A percentile compares a stretch with the other conserved stretches of the same genome.
These are phyloP conservation scores for Keiferia lycopersicella DNA, from an alignment of 2,888 invertebrate species.

Conservation along the genomic window DNA sequence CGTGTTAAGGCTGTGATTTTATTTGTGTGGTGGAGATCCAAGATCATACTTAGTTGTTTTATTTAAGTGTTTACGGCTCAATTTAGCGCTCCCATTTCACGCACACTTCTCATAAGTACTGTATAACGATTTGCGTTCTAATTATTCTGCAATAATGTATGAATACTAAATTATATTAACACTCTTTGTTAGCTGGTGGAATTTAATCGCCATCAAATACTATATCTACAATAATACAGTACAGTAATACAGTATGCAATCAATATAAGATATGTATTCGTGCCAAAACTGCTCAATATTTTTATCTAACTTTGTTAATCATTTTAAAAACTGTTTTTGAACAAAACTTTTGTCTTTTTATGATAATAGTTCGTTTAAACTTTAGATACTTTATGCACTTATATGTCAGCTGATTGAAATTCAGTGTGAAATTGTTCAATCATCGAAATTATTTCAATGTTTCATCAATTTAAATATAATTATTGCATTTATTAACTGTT, in stretches of 20 bases:
- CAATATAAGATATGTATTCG: slow-evolving; percentile 49
- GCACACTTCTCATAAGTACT: not conserved
- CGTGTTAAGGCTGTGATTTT: slow-evolving; percentile 76
- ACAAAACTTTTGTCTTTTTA: slow-evolving; percentile 42
- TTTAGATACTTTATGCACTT: slow-evolving; percentile 29
- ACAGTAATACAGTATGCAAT: not conserved
- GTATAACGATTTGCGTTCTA: not conserved
- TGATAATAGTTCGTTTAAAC: slow-evolving; percentile 41
- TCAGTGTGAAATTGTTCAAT: slow-evolving; percentile 33
- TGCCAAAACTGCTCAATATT: slow-evolving; percentile 76
- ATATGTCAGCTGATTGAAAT: slow-evolving; percentile 44
- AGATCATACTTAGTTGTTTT: slow-evolving; percentile 61
- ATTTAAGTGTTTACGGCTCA: slow-evolving; percentile 45
- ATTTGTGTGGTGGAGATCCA: slow-evolving; percentile 64
- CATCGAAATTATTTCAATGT: slow-evolving; percentile 33
- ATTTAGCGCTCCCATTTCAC: slow-evolving; percentile 20
- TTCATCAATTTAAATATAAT: not conserved
- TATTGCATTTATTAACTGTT: not conserved
- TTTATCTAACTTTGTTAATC: slow-evolving; percentile 50
- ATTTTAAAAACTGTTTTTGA: slow-evolving; percentile 49
- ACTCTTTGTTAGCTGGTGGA: not conserved
- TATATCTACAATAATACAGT: no score
- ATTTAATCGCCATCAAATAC: no score
- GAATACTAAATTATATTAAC: not conserved
- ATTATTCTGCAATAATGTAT: not conserved